Base-by-base conservation (phyloP, 2,797 vertebrate species). In the Pseudomugil gertrudae region DNA sequence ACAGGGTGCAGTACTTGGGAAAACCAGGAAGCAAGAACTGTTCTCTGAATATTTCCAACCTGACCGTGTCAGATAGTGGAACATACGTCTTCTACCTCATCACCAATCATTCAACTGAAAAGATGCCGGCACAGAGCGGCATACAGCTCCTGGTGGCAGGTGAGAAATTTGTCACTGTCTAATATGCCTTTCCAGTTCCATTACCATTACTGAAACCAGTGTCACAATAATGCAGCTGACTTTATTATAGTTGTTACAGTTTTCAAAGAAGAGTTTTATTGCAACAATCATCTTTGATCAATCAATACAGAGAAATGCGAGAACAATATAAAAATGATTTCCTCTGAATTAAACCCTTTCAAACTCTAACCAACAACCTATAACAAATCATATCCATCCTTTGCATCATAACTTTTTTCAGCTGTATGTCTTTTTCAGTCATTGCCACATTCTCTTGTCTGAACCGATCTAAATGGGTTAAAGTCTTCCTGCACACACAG, bases 21-120 rank as follows among this genome's bases (percentile, higher is more conserved):
- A 24, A 77, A 30, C 78, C 53, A 1, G 91, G 91, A 27, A 66
- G 63, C 21, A 87, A 80, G 59, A 85, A 90, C 81, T 95, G 94
- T 48, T 90, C 93, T 24, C 79, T 95, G 66, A 85, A 59, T 71
- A 92, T 95, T 66, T 87, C 86, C 17, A 61, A 84, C 9, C 59
- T 95, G 50, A 88, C 23, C 23, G n/a, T 2, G 54, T 90, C 75
- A 0, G 94, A 95, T 85, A 89, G 77, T 0, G 89, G 92, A 2
- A 47, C 38, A 0, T 95, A 94, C 0, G 84, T 93, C 33, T 93
- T 93, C 65, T 92, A 94, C 57, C 71, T 94, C 68, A 84, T 92
- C 72, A 90, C 89, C 1, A 76, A 53, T 58, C 80, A 90, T 56
- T 70, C 70, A 0, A 78, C 71, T 9, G 72, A 83, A 43, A 93